Evolutionary conservation across 2,888 invertebrate species (phyloP).

Genomic region (Lasioglossum figueresi): DNA sequence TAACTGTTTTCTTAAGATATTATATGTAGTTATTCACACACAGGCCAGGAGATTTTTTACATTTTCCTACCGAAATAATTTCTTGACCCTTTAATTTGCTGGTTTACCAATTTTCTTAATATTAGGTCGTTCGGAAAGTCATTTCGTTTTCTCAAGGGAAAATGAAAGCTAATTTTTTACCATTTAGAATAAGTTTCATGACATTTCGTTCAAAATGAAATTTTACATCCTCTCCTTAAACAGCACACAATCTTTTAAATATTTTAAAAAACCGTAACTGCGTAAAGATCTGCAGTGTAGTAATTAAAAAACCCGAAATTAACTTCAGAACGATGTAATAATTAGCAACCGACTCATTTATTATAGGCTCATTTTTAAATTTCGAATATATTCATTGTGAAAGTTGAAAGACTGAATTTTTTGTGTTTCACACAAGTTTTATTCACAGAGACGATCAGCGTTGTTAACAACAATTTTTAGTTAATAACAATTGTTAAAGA

Average conservation of each 20-base stretch:
- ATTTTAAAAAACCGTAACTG: too few species aligned
- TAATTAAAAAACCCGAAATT: too few species aligned
- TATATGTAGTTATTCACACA: not conserved
- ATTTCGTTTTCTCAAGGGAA: too few species aligned
- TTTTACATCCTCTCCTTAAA: too few species aligned
- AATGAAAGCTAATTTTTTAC: too few species aligned
- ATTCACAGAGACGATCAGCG: not conserved
- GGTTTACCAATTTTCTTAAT: not conserved
- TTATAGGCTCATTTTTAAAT: not conserved
- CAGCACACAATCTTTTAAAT: too few species aligned
- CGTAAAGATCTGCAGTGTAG: too few species aligned
- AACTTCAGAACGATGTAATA: too few species aligned
- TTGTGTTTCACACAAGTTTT: not conserved
- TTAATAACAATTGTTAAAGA: not conserved
- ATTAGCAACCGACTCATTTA: not conserved
- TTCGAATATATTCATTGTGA: not conserved
- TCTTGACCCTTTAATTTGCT: not conserved
- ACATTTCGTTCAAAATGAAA: too few species aligned
- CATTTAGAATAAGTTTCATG: too few species aligned
- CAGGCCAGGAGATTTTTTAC: not conserved
- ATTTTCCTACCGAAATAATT: not conserved
- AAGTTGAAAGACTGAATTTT: not conserved
- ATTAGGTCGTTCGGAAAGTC: too few species aligned
- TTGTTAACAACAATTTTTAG: not conserved
- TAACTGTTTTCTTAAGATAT: not conserved